Base-by-base conservation (phyloP, 1,140 invertebrate species). In the Hycleus cichorii region DNA sequence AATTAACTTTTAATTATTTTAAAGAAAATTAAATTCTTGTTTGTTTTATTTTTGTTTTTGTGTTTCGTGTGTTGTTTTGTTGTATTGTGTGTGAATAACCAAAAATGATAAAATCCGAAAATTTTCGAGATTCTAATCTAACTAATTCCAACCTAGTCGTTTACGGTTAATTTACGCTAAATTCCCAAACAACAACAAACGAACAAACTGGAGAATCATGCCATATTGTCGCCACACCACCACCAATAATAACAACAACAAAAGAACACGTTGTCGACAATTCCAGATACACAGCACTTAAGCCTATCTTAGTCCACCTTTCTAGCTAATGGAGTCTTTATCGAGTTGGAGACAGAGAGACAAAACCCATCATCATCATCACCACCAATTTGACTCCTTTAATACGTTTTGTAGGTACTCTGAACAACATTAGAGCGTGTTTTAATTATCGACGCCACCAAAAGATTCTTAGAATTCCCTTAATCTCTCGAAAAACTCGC, bases 321-420 rank as follows among this genome's bases (percentile, higher is more conserved):
- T 60, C 60, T 67, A 62, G 64, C 69, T 71, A 71, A 71, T 71
- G 68, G 69, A 71, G 63, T 65, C 64, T 67, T 69, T 71, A 71
- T 71, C 69, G 57, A 49, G 39, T 32, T 32, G 32, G 32, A 32
- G 4, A 7, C 32, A 7, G 7, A 7, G 39, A 32, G 32, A 32
- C 46, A 27, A 42, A 32, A 58, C 48, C 42, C 47, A 40, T 54
- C 48, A 62, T 62, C 59, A 66, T 60, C 59, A 54, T 47, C 52
- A 57, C 53, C 53, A 58, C 48, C 52, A 43, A 49, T 47, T 47
- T 45, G 27, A 56, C 57, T 55, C 49, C 60, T 46, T 57, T 47
- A 51, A 42, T 32, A 4, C 32, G 32, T 32, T 32, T 32, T 32
- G 18, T 52, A 39, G 18, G 25, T 52, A 40, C 43, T 42, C 18